Evolutionary conservation across 2,113 vertebrate species (phyloP), one percentile per base, ranked within the genome.

Genomic region (Malaclemys terrapin): DNA sequence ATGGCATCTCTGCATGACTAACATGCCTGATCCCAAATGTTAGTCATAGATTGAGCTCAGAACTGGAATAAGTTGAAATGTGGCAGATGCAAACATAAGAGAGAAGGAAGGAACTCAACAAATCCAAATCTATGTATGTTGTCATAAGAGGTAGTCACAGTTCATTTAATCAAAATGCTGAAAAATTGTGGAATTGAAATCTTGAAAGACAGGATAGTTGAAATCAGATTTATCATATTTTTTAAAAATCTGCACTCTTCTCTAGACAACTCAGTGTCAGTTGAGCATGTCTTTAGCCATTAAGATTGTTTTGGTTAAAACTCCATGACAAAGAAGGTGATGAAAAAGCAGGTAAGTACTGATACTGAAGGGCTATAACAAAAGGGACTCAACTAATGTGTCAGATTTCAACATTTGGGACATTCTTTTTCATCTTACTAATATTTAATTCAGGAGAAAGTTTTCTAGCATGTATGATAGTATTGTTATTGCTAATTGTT

Each of bases 271-370:
- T 93, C 10, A 53, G 38, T 17, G 13, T 25, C 88, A 93, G 13
- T 76, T 56, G 14, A 85, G 13, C 81, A 11, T 9, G 1, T 45
- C 3, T 13, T 45, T 25, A 76, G 75, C 24, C 24, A 29, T 47
- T 45, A 76, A 45, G 75, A 47, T 42, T 78, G 75, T 45, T 78
- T 78, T 78, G 13, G 35, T 84, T 22, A 5, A 0, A 5, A 88
- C 20, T 87, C 91, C 57, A 19, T 87, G 49, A 59, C 10, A 89
- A 20, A 14, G 42, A 62, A 14, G 83, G 56, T 94, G 84, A 50
- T 85, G 69, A 85, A 89, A 95, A 96, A 90, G 50, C 59, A 89
- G 69, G 3, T 75, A 20, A 81, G 83, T 20, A 91, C 49, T 20
- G 82, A 47, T 84, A 17, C 49, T 80, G 81, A 52, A 89, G 92